A percentile compares a stretch with the other conserved stretches of the same genome.
phyloP scores from a whole-genome alignment of 2,888 invertebrate species.

The Leistus spinibarbis region DNA sequence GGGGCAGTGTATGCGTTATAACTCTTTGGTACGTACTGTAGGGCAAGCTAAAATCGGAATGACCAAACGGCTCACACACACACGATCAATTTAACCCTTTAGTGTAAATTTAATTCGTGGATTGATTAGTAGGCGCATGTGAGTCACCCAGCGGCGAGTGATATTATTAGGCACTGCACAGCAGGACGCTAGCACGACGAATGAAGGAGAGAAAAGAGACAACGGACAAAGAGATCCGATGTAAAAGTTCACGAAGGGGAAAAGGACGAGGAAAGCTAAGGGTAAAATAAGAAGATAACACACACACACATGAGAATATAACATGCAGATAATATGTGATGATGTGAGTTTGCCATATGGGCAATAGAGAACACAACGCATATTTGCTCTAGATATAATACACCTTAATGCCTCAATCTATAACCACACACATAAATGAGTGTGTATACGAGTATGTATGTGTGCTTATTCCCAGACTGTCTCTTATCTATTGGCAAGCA shows the following conservation, averaged over 20 bases:
- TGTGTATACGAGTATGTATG: background rate
- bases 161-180: background rate
- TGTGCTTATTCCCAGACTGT: slow-evolving; percentile 36
- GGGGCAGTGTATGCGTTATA: too few relatives aligned
- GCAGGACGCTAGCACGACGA: background rate
- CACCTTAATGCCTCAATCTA: slow-evolving; percentile 46
- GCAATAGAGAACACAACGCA: too few relatives aligned
- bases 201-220: background rate
- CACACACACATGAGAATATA: background rate
- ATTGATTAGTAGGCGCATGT: background rate
- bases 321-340: slow-evolving; percentile 6
- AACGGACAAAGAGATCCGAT: background rate
- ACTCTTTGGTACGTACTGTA: too few relatives aligned
- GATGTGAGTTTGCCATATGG: slow-evolving; percentile 48
- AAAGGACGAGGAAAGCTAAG: background rate
- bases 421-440: slow-evolving; percentile 36
- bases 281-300: slow-evolving; percentile 45
- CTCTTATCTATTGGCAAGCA: slow-evolving; percentile 5
- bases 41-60: too few relatives aligned
- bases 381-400: slow-evolving; percentile 47
- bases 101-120: too few relatives aligned
- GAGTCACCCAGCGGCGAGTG: too few relatives aligned
- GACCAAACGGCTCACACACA: too few relatives aligned
- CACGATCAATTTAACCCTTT: too few relatives aligned
- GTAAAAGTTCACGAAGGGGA: background rate